Conservation (phyloP, 1,140 invertebrate species). For the Sycobia sp. region DNA sequence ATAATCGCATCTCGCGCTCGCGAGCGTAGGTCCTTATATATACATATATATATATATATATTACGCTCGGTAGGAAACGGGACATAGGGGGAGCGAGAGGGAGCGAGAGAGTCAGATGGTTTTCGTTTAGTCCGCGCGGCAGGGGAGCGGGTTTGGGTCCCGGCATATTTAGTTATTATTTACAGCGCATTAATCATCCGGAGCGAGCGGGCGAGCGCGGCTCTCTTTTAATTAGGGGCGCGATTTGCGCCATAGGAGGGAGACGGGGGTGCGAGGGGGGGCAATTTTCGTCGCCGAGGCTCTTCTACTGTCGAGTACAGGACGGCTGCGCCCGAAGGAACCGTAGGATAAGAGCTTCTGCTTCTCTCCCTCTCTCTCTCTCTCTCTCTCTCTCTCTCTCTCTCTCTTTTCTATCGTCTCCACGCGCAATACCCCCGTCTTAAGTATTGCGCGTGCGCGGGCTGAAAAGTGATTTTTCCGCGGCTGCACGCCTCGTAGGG, state of each 20-base stretch:
- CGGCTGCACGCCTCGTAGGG: constrained; percentile 5
- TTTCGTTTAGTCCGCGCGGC: constrained; percentile 24
- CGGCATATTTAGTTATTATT: constrained; percentile 35
- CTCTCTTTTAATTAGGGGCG: constrained; percentile 33
- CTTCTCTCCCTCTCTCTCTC: background rate
- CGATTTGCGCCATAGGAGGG: constrained; percentile 4
- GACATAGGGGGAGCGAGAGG: too few species aligned
- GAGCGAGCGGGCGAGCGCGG: background rate
- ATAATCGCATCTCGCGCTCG: constrained; percentile 29
- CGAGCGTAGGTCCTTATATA: too few species aligned
- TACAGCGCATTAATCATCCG: constrained; percentile 36
- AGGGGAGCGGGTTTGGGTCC: constrained; percentile 19
- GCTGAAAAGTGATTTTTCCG: constrained; percentile 21
- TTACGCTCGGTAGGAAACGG: too few species aligned
- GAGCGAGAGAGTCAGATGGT: constrained; percentile 34
- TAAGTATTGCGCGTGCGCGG: background rate
- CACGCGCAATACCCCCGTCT: background rate
- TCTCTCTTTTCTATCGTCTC: background rate
- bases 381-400: background rate
- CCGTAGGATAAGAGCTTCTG: too few species aligned
- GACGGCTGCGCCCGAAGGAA: too few species aligned
- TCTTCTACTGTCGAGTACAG: too few species aligned
- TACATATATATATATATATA: too few species aligned
- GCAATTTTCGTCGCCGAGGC: constrained; percentile 27
- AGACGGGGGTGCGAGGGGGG: background rate